Evolutionary conservation across 1,140 invertebrate genomes (phyloP).

Genomic region (Brachionus sp.): DNA sequence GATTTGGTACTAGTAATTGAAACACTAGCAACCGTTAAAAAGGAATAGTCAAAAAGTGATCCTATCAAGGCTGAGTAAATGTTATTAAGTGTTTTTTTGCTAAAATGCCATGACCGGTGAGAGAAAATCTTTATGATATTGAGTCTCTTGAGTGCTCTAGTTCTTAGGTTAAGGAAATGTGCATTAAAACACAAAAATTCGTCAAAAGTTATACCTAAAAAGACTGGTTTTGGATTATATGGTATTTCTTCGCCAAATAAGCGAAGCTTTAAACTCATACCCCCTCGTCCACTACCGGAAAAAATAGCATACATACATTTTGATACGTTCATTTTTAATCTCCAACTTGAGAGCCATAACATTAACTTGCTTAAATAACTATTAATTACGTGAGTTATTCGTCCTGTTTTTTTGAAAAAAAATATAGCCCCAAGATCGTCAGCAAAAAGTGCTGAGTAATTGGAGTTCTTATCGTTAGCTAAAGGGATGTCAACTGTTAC

Average conservation of each 20-base stretch:
- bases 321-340: no score
- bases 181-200: neutral
- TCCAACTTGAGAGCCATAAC: no score
- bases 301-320: no score
- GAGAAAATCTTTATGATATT: neutral
- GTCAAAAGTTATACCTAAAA: neutral
- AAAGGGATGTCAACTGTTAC: no score
- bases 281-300: no score
- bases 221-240: neutral
- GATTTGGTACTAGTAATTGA: no score
- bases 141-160: neutral
- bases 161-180: no score
- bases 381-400: no score
- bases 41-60: neutral
- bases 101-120: no score
- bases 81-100: neutral
- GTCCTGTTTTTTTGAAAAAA: neutral
- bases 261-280: no score
- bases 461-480: neutral
- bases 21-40: neutral
- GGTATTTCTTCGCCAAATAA: neutral
- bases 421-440: neutral
- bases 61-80: no score
- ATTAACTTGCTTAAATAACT: no score
- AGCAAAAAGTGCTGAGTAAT: neutral